A percentile compares a stretch with the other conserved stretches of the same genome.
These are phyloP conservation scores for Aptenodytes forsteri DNA, from an alignment of 2,113 vertebrate genomes.

Conservation along the genomic window DNA sequence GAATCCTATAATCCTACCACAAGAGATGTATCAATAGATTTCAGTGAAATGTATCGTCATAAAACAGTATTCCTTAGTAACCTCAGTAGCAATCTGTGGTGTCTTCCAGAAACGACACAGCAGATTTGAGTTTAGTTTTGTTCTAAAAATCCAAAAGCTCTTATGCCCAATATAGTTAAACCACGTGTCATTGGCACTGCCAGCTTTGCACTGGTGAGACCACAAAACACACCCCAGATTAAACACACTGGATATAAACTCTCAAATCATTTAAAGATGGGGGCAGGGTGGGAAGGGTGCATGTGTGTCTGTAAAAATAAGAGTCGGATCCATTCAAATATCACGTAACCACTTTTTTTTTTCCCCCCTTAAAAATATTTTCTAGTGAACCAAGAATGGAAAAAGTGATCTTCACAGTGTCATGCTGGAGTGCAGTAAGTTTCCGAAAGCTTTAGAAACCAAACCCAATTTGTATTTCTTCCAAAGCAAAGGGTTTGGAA, in stretches of 20 bases:
- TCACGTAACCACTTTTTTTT: not conserved
- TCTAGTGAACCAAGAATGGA: not conserved
- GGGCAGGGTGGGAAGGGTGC: not conserved
- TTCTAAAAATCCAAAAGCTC: not conserved
- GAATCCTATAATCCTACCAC: not conserved
- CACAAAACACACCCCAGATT: not conserved
- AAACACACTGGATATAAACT: not conserved
- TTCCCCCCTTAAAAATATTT: not conserved
- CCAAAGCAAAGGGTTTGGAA: not conserved
- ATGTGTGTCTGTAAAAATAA: not conserved
- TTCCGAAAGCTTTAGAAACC: not conserved
- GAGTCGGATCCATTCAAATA: not conserved
- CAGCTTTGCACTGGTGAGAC: not conserved
- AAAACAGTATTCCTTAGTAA: not conserved
- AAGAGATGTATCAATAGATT: not conserved
- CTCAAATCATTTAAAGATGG: not conserved
- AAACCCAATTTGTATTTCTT: not conserved
- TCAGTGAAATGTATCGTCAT: not conserved
- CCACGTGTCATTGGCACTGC: fast-evolving
- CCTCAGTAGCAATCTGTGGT: not conserved
- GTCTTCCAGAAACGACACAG: not conserved
- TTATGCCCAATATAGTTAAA: not conserved
- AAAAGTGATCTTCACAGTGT: not conserved
- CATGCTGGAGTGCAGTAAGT: not conserved
- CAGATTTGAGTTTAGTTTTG: not conserved